These are phyloP conservation scores for Ctenosaura bakeri DNA, from an alignment of 2,797 vertebrate genomes.

Conservation along the genomic window DNA sequence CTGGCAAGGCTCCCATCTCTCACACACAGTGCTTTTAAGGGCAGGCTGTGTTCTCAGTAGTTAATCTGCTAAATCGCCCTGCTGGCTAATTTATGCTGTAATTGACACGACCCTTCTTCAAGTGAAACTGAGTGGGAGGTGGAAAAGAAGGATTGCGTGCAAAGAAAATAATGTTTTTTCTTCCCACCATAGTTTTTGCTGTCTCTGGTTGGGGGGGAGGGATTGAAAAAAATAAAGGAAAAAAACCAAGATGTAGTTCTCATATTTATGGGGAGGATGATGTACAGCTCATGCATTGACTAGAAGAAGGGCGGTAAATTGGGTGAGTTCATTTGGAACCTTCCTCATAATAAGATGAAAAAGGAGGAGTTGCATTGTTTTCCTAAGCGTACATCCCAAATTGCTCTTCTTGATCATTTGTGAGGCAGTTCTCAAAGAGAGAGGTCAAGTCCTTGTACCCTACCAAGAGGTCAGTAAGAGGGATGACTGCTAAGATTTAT, in stretches of 20 bases:
- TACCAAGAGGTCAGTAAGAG: constrained; percentile 27
- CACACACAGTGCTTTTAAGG: constrained; percentile 36
- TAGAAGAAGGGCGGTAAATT: constrained; percentile 1
- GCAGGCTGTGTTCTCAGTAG: background rate
- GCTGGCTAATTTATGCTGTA: constrained; percentile 28
- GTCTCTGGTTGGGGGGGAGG: background rate
- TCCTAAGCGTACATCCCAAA: background rate
- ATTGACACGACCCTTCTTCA: constrained; percentile 24
- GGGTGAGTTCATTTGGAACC: constrained; percentile 14
- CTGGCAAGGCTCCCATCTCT: constrained; percentile 16
- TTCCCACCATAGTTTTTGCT: background rate
- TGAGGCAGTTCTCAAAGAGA: constrained; percentile 2
- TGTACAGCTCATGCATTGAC: background rate
- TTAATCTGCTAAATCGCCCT: constrained; percentile 25
- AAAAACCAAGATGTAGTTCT: background rate
- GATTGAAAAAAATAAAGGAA: background rate
- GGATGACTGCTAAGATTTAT: background rate
- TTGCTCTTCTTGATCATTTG: constrained; percentile 27
- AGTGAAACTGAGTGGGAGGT: background rate
- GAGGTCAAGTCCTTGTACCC: constrained; percentile 18
- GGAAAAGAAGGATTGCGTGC: background rate
- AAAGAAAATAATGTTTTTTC: background rate
- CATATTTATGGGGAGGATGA: background rate
- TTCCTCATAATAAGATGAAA: constrained; percentile 39
- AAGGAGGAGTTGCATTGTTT: constrained; percentile 36